phyloP scores from a whole-genome alignment of 1,140 invertebrate species.

The Bombus soroeensis region DNA sequence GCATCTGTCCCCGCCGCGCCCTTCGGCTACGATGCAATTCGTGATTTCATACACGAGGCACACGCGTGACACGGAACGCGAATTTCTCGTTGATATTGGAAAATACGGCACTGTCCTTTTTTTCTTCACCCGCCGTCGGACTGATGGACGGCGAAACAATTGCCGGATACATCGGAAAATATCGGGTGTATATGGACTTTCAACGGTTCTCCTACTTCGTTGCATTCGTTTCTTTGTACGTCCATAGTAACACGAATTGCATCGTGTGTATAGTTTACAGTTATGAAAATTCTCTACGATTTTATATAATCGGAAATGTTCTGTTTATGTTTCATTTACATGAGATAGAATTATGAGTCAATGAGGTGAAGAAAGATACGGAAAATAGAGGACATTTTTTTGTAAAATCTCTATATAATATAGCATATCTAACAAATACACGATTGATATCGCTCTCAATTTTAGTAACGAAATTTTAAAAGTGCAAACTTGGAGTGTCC shows the following conservation, averaged over 20 bases:
- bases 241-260: neutral
- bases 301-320: neutral
- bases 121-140: neutral
- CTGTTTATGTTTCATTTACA: too few species aligned
- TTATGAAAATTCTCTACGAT: neutral
- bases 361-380: neutral
- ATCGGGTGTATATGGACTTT: constrained; percentile 22
- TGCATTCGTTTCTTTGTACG: constrained; percentile 5
- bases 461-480: neutral
- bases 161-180: constrained; percentile 5
- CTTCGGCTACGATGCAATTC: constrained; percentile 2
- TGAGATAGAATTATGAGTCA: neutral
- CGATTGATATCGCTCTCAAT: too few species aligned
- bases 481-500: neutral
- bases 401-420: neutral
- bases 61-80: constrained; percentile 32
- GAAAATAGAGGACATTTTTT: neutral
- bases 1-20: constrained; percentile 17
- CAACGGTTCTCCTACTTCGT: neutral
- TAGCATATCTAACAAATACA: neutral
- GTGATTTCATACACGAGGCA: constrained; percentile 26
- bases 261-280: neutral
- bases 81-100: constrained; percentile 45
- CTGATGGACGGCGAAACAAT: constrained; percentile 37
- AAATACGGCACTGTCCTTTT: constrained; percentile 1